Conservation (phyloP, 2,797 vertebrate genomes). For the Melanotaenia pygmaea region DNA sequence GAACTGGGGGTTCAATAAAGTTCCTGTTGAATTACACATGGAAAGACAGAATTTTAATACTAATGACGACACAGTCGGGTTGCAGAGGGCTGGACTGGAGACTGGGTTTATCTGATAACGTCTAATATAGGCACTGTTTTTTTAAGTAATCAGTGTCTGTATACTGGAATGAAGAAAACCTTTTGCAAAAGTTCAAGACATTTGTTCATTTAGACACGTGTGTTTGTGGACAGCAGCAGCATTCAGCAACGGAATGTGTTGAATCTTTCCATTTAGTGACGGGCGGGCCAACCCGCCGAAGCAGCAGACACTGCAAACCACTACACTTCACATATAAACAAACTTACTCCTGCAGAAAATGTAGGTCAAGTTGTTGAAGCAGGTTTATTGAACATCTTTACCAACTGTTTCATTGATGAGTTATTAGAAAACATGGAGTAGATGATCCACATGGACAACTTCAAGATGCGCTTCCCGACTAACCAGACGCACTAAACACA, state of each 20-base stretch:
- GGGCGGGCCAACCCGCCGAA: too few species aligned
- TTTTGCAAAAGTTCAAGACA: conserved; percentile 20
- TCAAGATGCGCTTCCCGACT: too few species aligned
- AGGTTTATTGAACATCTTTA: background rate
- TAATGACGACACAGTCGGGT: background rate
- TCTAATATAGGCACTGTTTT: background rate
- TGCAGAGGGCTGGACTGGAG: background rate
- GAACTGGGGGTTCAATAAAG: conserved; percentile 16
- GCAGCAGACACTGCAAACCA: conserved; percentile 1
- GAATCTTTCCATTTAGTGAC: conserved; percentile 17
- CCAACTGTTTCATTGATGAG: background rate
- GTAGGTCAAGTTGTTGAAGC: background rate
- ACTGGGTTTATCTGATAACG: background rate
- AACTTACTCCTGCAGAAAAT: background rate
- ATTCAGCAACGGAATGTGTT: conserved; percentile 26
- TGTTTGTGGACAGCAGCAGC: conserved; percentile 8
- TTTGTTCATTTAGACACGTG: conserved; percentile 4
- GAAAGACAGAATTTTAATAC: background rate
- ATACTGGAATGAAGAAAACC: conserved; percentile 24
- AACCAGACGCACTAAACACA: too few species aligned
- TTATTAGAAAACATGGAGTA: background rate
- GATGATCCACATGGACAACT: too few species aligned
- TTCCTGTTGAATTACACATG: conserved; percentile 8
- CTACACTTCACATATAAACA: background rate
- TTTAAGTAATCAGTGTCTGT: background rate